phyloP scores from a whole-genome alignment of 2,797 vertebrate genomes.

The Falco rusticolus region DNA sequence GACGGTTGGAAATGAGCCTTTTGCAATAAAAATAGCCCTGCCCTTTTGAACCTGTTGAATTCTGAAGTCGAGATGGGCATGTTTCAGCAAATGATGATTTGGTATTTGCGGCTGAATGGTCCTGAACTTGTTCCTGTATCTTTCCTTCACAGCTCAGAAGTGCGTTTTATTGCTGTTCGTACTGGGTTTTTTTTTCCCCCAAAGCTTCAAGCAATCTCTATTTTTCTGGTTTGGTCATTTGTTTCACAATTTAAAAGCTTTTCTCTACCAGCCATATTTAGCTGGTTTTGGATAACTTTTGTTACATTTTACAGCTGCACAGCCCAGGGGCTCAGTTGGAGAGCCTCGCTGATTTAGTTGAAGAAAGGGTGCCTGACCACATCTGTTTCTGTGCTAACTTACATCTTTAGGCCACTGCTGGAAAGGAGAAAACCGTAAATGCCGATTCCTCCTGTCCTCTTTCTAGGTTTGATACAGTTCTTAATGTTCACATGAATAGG shows the following conservation, averaged over 20 bases:
- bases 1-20: not conserved
- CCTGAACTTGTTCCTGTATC: not conserved
- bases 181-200: not conserved
- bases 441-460: not conserved
- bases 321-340: not conserved
- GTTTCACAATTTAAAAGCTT: not conserved
- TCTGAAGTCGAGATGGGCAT: not conserved
- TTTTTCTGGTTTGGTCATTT: not conserved
- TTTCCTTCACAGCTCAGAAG: not conserved
- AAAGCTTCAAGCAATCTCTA: not conserved
- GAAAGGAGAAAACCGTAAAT: not conserved
- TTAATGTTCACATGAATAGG: not conserved
- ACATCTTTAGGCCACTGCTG: not conserved
- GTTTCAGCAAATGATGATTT: not conserved
- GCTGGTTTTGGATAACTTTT: not conserved
- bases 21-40: not conserved
- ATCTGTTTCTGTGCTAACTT: not conserved
- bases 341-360: not conserved
- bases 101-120: not conserved
- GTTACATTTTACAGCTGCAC: not conserved
- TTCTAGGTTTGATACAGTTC: not conserved
- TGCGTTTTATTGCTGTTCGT: not conserved
- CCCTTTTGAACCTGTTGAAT: slow-evolving; percentile 39
- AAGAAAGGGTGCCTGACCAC: not conserved
- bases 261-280: not conserved